These are phyloP conservation scores for Triops cancriformis DNA, from an alignment of 1,140 invertebrate genomes.

Conservation along the genomic window DNA sequence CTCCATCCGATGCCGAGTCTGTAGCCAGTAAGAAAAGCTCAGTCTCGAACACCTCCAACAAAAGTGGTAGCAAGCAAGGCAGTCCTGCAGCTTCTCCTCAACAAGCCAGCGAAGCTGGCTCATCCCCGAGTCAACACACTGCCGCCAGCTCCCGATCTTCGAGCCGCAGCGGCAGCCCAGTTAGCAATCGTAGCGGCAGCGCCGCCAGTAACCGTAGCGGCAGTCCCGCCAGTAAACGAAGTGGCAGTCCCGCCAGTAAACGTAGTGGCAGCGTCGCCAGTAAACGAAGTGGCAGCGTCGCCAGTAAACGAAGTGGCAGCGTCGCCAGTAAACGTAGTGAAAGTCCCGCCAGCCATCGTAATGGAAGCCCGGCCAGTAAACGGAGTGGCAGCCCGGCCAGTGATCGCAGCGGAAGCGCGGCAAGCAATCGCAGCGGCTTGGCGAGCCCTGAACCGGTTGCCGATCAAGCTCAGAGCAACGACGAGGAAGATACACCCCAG, in stretches of 20 bases:
- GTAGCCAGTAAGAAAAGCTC: constrained; percentile 1
- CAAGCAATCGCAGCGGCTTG: not conserved
- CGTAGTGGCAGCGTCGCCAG: too few species aligned
- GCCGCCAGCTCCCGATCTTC: not conserved
- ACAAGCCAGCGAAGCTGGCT: not conserved
- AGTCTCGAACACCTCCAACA: not conserved
- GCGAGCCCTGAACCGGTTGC: not conserved
- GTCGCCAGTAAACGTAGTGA: not conserved
- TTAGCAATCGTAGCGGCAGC: not conserved
- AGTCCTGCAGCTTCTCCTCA: constrained; percentile 15
- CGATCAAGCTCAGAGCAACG: not conserved
- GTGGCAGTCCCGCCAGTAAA: too few species aligned
- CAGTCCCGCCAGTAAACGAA: too few species aligned
- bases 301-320: not conserved
- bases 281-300: not conserved
- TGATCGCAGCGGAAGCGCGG: not conserved
- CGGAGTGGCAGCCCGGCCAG: too few species aligned
- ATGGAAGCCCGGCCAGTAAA: too few species aligned
- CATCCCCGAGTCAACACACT: not conserved
- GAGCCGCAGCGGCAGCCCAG: constrained; percentile 18
- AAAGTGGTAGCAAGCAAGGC: not conserved
- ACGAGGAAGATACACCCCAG: not conserved
- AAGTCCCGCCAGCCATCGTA: too few species aligned
- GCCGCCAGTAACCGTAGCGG: not conserved
- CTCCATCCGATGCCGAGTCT: not conserved